Conservation (phyloP, 2,888 invertebrate species). For the Himalopsyche tibetana region DNA sequence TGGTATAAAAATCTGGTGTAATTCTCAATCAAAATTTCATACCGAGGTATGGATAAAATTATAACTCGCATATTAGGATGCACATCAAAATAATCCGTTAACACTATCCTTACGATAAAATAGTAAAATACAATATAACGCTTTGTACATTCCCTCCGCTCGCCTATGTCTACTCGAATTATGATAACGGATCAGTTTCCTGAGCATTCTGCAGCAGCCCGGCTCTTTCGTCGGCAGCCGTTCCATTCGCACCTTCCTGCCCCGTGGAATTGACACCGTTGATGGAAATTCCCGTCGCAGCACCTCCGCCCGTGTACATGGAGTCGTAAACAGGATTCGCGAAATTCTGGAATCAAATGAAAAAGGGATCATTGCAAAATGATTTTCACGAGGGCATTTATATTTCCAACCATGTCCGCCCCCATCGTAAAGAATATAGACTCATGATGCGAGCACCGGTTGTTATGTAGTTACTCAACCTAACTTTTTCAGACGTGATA, state of each 20-base stretch:
- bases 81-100: background rate
- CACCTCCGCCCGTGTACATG: slow-evolving; percentile 74
- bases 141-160: slow-evolving; percentile 25
- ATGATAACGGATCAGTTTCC: slow-evolving; percentile 68
- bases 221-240: slow-evolving; percentile 75
- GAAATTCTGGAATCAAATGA: slow-evolving; percentile 75
- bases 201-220: slow-evolving; percentile 76
- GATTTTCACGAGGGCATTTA: background rate
- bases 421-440: no score
- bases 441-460: no score
- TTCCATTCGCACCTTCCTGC: slow-evolving; percentile 67
- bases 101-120: background rate
- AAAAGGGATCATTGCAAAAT: no score
- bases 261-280: slow-evolving; percentile 67
- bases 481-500: no score
- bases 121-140: slow-evolving; percentile 1
- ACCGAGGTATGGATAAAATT: background rate
- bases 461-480: no score
- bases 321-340: slow-evolving; percentile 92
- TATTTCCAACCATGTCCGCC: background rate
- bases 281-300: slow-evolving; percentile 69
- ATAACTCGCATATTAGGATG: background rate
- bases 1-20: no score
- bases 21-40: no score
- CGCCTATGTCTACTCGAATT: slow-evolving; percentile 40